Evolutionary conservation across 2,797 vertebrate genomes (phyloP), one percentile per base, ranked within the genome.

Genomic region (Manis pentadactyla): DNA sequence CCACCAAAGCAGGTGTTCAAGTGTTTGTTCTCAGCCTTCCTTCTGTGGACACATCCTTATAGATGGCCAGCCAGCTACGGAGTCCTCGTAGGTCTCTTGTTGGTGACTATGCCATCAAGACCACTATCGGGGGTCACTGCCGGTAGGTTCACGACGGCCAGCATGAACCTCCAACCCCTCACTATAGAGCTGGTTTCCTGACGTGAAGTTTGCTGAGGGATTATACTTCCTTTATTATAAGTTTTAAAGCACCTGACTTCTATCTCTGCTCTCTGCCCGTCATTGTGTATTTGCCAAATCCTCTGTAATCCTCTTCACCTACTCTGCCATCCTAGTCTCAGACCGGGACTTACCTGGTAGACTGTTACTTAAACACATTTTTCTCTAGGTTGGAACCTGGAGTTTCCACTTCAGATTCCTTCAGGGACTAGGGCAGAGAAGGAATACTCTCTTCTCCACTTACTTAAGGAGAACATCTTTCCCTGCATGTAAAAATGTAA

Each of bases 21-120:
- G 87, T 92, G 92, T 93, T 86, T 95, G 63, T 82, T 51, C 61
- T 81, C 34, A 75, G 42, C 42, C 66, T 92, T 94, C 85, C 37
- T 90, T 94, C 68, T 66, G 59, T 53, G 55, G 71, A 86, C 93
- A 77, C 23, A 17, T 57, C 90, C 84, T 82, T 55, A 63, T 0
- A 59, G 61, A 55, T 57, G 59, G 49, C 61, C 53, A 39, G 42
- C 57, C 64, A 31, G 39, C n/a, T 55, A 0, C 42, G 34, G 87
- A 68, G 61, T 82, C 75, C 51, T 63, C 15, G 2, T 6, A 39
- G 53, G 37, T 49, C 69, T 75, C 31, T n/a, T 69, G 68, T 5
- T 68, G 69, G 31, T 85, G 69, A 85, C 29, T 71, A 21, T 39
- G 37, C 11, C 71, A 7, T 63, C 15, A 59, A 83, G 59, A 74